Percentiles rank a stretch among this genome's conserved stretches.
Conservation (phyloP, 2,113 vertebrate genomes). For the Carlito syrichta region DNA sequence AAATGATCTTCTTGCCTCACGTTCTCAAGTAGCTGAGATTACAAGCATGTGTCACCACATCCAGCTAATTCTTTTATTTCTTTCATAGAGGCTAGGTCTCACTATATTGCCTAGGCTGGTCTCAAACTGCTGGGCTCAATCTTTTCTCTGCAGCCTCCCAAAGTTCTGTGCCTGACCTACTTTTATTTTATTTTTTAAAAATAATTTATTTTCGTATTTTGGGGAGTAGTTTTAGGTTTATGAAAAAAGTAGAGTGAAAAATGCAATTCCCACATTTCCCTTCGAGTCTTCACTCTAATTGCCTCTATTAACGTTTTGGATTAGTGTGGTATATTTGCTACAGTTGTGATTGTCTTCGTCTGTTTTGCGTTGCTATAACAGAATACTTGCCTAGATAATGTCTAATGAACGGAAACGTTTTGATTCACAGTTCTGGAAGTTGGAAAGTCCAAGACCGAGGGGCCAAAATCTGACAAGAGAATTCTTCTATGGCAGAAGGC, state of each 20-base stretch:
- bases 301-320: not conserved
- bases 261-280: not conserved
- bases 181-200: not conserved
- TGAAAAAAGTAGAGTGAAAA: not conserved
- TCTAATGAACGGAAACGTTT: not conserved
- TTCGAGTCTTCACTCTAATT: not conserved
- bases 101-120: no score
- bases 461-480: not conserved
- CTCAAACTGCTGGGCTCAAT: no score
- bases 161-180: no score
- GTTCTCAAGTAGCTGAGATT: no score
- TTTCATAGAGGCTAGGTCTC: no score
- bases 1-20: no score
- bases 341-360: not conserved
- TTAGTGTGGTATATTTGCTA: not conserved
- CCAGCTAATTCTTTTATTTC: no score
- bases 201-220: not conserved
- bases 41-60: no score
- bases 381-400: not conserved
- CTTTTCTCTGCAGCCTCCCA: no score
- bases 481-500: not conserved
- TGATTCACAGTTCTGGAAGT: not conserved
- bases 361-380: not conserved
- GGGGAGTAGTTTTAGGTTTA: not conserved
- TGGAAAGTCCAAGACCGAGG: not conserved